Evolutionary conservation across 2,797 vertebrate species (phyloP), one percentile per base, ranked within the genome.

Genomic region (Danio choprae): DNA sequence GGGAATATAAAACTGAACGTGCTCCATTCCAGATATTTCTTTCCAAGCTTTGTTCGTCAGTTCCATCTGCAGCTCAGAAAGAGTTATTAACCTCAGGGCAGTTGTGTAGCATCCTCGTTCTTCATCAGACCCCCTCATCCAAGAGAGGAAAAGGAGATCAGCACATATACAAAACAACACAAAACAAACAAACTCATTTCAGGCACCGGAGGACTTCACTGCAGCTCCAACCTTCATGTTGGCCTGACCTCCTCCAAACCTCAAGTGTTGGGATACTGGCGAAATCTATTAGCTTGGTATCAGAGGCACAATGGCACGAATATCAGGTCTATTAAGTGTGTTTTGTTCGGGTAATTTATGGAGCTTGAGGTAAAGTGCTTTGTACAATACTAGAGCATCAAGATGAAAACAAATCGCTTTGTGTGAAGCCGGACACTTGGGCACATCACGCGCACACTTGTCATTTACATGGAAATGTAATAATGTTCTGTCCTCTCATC

Each of bases 401-500:
- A 91, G 89, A 92, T 92, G 91, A 90, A 92, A 89, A 91, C 88
- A 88, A 90, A 88, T 90, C 88, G 87, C 83, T 89, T 93, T 87
- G 87, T 90, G 89, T 82, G 89, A 89, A 92, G 90, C 91, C 87
- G 87, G 85, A 92, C 91, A 92, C 90, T 92, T 91, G 90, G 89
- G 89, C 90, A 87, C 91, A 91, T 91, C 91, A 91, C 91, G 84
- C 62, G 83, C 74, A 74, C 87, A 85, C 87, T 91, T 92, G 89
- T 91, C 88, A 92, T 94, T 90, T 92, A 92, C 92, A 93, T 93
- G 92, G 90, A 93, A 92, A 93, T 93, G 79, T 90, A 91, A 91
- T 85, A 83, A 90, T 87, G 87, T 51, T 16, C 85, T 88, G 86
- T 87, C 81, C 50, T 86, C 84, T 88, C 90, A 77, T 92, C 90